Evolutionary conservation across 2,113 vertebrate species (phyloP).

Genomic region (Gulo gulo): DNA sequence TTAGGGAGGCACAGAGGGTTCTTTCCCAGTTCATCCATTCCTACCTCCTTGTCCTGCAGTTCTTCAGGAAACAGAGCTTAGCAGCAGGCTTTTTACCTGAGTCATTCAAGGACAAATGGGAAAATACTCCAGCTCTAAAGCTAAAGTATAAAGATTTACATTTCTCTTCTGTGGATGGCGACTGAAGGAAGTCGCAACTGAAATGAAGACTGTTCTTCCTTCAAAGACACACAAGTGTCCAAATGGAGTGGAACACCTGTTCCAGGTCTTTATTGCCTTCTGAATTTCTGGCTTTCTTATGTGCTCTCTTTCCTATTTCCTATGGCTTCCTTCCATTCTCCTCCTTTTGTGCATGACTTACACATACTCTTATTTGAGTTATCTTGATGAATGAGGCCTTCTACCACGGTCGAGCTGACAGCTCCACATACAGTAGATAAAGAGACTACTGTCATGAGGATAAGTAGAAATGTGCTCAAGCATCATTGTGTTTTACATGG

Average conservation of each 20-base stretch:
- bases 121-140: neutral
- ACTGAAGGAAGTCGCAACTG: neutral
- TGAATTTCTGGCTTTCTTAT: neutral
- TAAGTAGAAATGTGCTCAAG: neutral
- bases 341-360: neutral
- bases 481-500: neutral
- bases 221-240: neutral
- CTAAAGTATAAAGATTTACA: neutral
- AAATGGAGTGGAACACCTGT: neutral
- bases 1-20: neutral
- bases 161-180: neutral
- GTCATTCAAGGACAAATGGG: neutral
- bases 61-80: neutral
- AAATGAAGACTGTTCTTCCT: neutral
- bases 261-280: fast-evolving
- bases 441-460: neutral
- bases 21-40: neutral
- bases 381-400: neutral
- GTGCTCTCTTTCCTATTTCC: neutral
- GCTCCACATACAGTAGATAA: neutral
- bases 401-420: neutral
- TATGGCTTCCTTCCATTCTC: neutral
- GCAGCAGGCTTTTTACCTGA: neutral
- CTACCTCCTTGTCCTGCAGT: neutral
- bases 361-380: neutral